Evolutionary conservation across 2,113 vertebrate species (phyloP), one percentile per base, ranked within the genome.

Genomic region (Xenopus borealis): DNA sequence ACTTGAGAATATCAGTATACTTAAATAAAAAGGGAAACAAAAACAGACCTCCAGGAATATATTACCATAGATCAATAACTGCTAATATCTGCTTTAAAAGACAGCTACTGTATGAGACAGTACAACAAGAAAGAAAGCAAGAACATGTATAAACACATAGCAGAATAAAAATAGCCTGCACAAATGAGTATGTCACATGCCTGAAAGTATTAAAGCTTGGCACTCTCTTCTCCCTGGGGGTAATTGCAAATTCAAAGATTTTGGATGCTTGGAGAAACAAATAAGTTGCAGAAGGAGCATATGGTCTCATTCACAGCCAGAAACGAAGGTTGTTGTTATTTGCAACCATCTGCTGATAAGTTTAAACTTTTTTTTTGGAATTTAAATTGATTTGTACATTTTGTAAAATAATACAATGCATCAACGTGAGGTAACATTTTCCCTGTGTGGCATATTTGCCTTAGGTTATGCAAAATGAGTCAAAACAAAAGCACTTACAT

Each of bases 251-350:
- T 76, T 40, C 44, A 14, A 16, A n/a, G 14, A 76, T 63, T 64
- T 57, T 69, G 47, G 74, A 62, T 44, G 47, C 74, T 67, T 64
- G 66, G 69, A 76, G 67, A 52, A 63, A 70, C 69, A 75, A 76
- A 72, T 50, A 72, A 76, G 45, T 58, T 63, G 52, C 55, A 46
- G 47, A 75, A 45, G 18, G 19, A 76, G 63, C 66, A 76, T 64
- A 76, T 76, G 74, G 52, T 76, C 69, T 69, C 74, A 53, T 58
- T 64, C 27, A 69, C 66, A 70, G 74, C 67, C 74, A 76, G 69
- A 76, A 76, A 69, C 69, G 45, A 63, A 70, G 62, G 59, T 76
- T 59, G 67, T 33, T 75, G 62, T 69, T 76, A 76, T 69, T 76
- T 70, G 59, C 66, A 69, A 27, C 74, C 74, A 76, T 76, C 74